Evolutionary conservation across 2,113 vertebrate genomes (phyloP).

Genomic region (Erythrolamprus reginae): DNA sequence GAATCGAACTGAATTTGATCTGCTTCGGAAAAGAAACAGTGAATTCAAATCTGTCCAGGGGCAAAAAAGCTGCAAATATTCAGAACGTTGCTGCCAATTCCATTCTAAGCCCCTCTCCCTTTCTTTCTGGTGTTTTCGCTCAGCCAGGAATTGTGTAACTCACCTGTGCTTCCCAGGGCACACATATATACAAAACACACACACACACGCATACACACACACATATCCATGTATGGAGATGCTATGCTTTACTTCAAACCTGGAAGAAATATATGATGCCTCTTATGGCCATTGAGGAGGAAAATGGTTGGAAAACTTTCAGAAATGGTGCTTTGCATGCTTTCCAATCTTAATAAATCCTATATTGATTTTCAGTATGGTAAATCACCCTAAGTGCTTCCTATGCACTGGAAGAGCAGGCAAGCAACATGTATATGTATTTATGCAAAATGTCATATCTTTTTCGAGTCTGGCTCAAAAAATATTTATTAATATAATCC

Average conservation of each 20-base stretch:
- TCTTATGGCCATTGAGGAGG: background rate
- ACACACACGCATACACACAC: too few relatives aligned
- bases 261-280: background rate
- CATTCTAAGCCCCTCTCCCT: background rate
- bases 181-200: background rate
- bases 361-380: background rate
- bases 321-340: background rate
- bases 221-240: background rate
- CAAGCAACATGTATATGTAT: background rate
- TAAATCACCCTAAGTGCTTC: background rate
- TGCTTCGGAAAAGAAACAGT: background rate
- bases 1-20: background rate
- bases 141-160: background rate
- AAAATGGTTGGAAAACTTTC: background rate
- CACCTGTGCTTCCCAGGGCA: background rate
- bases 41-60: background rate
- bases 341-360: background rate
- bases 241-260: background rate
- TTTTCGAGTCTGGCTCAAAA: background rate
- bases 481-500: background rate
- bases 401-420: background rate
- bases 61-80: background rate
- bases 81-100: background rate
- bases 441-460: background rate
- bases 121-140: background rate